Conservation (phyloP, 92 coral and sea anemone genomes). For the Zoanthus sociatus region DNA sequence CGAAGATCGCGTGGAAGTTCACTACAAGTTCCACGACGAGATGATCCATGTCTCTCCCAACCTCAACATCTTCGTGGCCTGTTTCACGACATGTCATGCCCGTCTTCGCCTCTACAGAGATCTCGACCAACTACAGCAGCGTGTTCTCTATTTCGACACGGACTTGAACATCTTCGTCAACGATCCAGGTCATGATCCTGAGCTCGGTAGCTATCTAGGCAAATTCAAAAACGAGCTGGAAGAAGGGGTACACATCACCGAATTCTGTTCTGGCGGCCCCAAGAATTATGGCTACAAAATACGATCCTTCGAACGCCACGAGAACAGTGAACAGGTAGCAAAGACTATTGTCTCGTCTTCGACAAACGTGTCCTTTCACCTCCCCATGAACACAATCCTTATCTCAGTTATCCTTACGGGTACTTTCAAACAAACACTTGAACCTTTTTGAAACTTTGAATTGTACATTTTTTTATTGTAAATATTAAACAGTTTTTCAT, state of each 20-base stretch:
- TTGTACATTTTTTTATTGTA: too few species aligned
- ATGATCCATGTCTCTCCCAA: not conserved
- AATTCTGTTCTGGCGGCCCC: too few species aligned
- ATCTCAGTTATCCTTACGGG: constrained; percentile 16
- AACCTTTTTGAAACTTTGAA: too few species aligned
- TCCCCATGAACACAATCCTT: not conserved
- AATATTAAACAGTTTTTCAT: too few species aligned
- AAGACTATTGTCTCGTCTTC: constrained; percentile 30
- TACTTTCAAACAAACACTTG: not conserved
- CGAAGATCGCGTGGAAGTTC: not conserved
- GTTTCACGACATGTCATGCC: constrained; percentile 35
- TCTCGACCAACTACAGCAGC: not conserved
- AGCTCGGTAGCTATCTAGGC: too few species aligned
- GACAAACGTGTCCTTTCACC: constrained; percentile 24
- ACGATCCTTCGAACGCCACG: not conserved
- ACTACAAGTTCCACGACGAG: constrained; percentile 3
- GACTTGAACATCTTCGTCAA: not conserved
- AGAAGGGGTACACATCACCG: constrained; percentile 22
- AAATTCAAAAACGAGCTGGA: constrained; percentile 2
- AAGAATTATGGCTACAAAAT: too few species aligned
- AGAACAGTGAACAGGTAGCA: constrained; percentile 6
- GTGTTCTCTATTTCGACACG: not conserved
- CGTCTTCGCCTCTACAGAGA: constrained; percentile 26
- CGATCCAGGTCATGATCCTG: too few species aligned
- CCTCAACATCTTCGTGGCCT: not conserved